phyloP scores from a whole-genome alignment of 2,113 vertebrate genomes.

The Pedetes capensis region DNA sequence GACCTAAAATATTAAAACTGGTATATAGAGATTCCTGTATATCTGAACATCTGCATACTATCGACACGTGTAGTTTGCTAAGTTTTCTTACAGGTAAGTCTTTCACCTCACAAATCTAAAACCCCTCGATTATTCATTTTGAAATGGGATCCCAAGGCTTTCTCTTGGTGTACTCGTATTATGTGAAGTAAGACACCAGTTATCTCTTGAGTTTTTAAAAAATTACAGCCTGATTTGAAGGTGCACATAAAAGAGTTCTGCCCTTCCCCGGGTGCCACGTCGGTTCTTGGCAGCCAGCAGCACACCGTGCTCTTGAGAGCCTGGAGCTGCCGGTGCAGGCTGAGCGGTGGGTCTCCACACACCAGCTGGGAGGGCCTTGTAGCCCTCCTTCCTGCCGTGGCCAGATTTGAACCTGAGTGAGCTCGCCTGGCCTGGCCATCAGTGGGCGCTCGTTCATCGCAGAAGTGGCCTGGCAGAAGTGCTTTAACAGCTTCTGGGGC shows the following conservation, averaged over 20 bases:
- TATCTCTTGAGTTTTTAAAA: not conserved
- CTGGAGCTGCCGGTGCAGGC: too few relatives aligned
- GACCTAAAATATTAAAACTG: not conserved
- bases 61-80: not conserved
- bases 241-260: not conserved
- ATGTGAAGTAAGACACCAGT: not conserved
- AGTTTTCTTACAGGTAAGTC: not conserved
- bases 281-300: not conserved
- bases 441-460: too few relatives aligned
- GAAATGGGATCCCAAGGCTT: not conserved
- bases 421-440: conserved; percentile 84
- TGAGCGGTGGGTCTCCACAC: not conserved
- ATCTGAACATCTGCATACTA: too few relatives aligned
- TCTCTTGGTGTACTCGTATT: not conserved
- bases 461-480: too few relatives aligned
- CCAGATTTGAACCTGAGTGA: rapidly evolving
- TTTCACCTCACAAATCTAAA: not conserved
- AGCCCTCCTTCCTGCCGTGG: not conserved
- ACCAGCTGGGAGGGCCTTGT: rapidly evolving
- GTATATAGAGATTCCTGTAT: not conserved
- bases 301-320: rapidly evolving
- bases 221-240: not conserved
- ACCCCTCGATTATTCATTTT: not conserved
- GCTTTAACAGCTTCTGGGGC: not conserved
- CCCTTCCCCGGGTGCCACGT: rapidly evolving